Evolutionary conservation across 2,797 vertebrate genomes (phyloP), one percentile per base, ranked within the genome.

Genomic region (Melanotaenia maccullochi): DNA sequence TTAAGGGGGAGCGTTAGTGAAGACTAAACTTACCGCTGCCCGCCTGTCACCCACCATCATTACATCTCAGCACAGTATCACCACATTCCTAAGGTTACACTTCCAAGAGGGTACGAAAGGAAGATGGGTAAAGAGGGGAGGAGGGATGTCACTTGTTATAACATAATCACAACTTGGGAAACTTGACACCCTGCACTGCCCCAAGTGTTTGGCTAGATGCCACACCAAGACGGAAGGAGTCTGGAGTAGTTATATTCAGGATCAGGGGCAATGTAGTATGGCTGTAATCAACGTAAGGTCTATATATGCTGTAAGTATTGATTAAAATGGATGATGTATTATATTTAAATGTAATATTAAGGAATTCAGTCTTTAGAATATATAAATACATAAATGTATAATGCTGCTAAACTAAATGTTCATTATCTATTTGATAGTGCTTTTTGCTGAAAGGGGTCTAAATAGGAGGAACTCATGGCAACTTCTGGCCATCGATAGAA

Each of bases 11-110:
- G 85, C 62, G 56, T 81, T 81, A 86, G 89, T 92, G 90, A 93
- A 92, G 92, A 92, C 93, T 82, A 88, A 84, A 94, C 93, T 94
- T 93, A 93, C 93, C 92, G 52, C 79, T 30, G 52, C 84, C 80
- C 3, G 86, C 90, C 90, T 91, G 88, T 93, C 92, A 91, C 92
- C 91, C 89, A 94, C 93, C 93, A 95, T 93, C 93, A 93, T 93
- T 91, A 95, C 90, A 93, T 92, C 88, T 87, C 91, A 94, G 91
- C 88, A 92, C 90, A 93, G 91, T 81, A 85, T 89, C 88, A 93
- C 89, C 83, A 94, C 90, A 93, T 86, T 91, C 87, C 89, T 84
- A 85, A 89, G 87, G 89, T 90, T 89, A 91, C 74, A 92, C 81
- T 91, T 89, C 85, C 83, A 88, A 84, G 79, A 86, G 76, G 87